Base-by-base conservation (phyloP, 1,140 invertebrate genomes). In the Chrysopa pallens region DNA sequence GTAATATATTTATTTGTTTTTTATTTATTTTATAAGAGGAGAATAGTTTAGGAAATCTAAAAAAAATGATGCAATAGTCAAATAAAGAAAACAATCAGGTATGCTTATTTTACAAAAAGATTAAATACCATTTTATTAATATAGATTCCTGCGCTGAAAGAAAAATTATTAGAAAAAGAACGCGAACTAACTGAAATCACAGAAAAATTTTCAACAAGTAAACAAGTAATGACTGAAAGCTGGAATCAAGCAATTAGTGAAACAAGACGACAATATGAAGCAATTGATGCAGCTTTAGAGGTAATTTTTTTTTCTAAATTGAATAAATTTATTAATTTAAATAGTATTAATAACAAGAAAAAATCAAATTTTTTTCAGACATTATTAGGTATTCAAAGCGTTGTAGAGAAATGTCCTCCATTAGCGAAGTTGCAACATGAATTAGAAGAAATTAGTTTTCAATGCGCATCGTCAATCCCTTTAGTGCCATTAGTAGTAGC, bases 241-340 rank as follows among this genome's bases (percentile, higher is more conserved):
- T 56, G 61, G 38, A 58, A 59, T 40, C 56, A 60, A 45, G 59
- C 62, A 14, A 49, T 60, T 41, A 49, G 41, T 33, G 63, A 67
- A 57, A 52, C 58, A 14, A 58, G 60, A 44, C 54, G 61, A 39
- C 64, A 66, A 47, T 66, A 67, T 44, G 58, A 64, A 44, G 61
- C 63, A 8, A 64, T 67, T 31, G 62, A 66, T 48, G 52, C 45
- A 38, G 63, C 62, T 13, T 48, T 67, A 40, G 62, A 64, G 52
- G 63, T 67, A 54, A 52, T 17, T 28, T 39, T 23, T 33, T 23
- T 23, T 2, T 23, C 17, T 23, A 23, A 23, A 23, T 2, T 23
- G 17, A 23, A 23, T 5, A 5, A n/a, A 23, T 23, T 23, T 3
- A 23, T 23, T 23, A 23, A 3, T 23, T 23, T 23, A 2, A 23